Evolutionary conservation across 2,888 invertebrate species (phyloP), one percentile per base, ranked within the genome.

Genomic region (Pammene fasciana): DNA sequence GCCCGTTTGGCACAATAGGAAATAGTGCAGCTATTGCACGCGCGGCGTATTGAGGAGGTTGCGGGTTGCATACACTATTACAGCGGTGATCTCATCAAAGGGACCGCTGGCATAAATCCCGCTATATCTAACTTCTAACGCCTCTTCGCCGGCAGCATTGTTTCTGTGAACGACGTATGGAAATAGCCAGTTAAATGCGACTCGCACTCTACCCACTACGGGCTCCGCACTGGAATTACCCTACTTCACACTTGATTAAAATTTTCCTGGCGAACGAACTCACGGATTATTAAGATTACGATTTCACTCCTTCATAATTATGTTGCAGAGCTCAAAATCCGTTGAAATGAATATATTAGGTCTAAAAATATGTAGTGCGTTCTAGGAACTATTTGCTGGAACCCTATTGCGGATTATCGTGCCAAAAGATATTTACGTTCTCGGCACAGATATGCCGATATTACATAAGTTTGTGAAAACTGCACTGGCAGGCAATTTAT

Each of bases 141-240:
- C 86, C 90, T 87, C 92, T 90, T 85, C 88, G 87, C 90, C 90
- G 86, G 87, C 89, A 81, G 86, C 93, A 94, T 93, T 90, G 90
- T 89, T 88, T 88, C 89, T 92, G 90, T 93, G 93, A 94, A 94
- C 86, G 88, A 89, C 82, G 93, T 92, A 86, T 89, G 86, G 87
- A 88, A 90, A 90, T 90, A 85, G 86, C 86, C 82, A 82, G 85
- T 88, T 88, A 85, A 84, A 82, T 76, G 77, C 79, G 46, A 60
- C 52, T 38, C 50, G 48, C 26, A 65, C 61, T 55, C 41, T 36
- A 54, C 65, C 59, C 48, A 55, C 45, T 61, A 38, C 65, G 72
- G 71, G 79, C 72, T 79, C 79, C 75, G 79, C 78, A 77, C 77
- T 75, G 74, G 68, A 60, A 68, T 61, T 57, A 50, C 54, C 41